These are phyloP conservation scores for Julus scanicus DNA, from an alignment of 2,888 invertebrate genomes.

Conservation along the genomic window DNA sequence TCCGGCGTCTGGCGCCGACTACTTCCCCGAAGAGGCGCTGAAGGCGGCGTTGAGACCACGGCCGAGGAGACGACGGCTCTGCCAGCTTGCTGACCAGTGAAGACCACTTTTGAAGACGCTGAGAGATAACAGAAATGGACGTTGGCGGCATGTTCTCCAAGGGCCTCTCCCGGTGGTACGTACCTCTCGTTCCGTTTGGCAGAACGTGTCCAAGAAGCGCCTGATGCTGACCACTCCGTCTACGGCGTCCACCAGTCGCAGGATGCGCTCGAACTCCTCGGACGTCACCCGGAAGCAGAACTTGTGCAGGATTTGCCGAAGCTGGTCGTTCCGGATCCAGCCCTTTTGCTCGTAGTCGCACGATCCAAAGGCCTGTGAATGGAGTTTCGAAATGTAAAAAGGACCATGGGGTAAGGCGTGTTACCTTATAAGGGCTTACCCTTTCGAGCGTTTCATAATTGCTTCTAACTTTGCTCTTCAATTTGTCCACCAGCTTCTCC, in stretches of 20 bases:
- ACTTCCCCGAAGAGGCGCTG: background rate
- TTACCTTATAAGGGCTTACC: background rate
- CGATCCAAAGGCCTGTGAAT: slow-evolving; percentile 13
- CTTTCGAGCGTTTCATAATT: slow-evolving; percentile 41
- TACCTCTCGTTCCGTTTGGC: slow-evolving; percentile 52
- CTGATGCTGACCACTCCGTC: slow-evolving; percentile 40
- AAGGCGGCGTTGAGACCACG: background rate
- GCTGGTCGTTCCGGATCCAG: background rate
- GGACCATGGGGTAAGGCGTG: too few relatives aligned
- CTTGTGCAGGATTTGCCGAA: slow-evolving; percentile 40
- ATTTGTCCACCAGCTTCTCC: slow-evolving; percentile 38
- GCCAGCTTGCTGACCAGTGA: background rate
- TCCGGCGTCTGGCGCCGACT: background rate
- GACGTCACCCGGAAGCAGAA: slow-evolving; percentile 45
- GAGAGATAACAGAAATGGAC: background rate
- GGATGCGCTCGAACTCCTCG: slow-evolving; percentile 30
- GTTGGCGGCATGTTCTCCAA: background rate
- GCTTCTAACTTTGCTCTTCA: slow-evolving; percentile 51
- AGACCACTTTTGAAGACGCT: slow-evolving; percentile 47
- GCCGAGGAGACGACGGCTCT: background rate
- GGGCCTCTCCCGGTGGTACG: background rate
- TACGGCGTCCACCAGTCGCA: background rate
- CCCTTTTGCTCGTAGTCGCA: slow-evolving; percentile 51
- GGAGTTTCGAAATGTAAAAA: too few relatives aligned
- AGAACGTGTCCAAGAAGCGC: slow-evolving; percentile 47